Percentiles rank a stretch among this genome's conserved stretches.
Conservation (phyloP, 2,113 vertebrate genomes). For the Rana temporaria region DNA sequence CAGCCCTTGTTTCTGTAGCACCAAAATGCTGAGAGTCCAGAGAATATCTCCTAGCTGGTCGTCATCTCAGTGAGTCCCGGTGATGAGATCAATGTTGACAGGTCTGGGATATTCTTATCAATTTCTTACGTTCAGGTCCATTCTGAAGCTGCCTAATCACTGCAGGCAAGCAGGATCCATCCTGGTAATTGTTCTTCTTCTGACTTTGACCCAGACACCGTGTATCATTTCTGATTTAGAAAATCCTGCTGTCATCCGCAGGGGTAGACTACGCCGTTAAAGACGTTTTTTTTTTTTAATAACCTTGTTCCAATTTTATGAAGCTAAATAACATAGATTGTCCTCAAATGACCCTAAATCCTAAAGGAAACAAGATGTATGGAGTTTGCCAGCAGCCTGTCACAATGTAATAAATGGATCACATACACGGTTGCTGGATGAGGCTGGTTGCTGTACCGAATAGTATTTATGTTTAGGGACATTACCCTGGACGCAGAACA, state of each 20-base stretch:
- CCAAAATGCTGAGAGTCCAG: not conserved
- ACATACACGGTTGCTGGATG: too few relatives aligned
- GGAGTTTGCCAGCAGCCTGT: too few relatives aligned
- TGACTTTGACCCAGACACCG: conserved; percentile 17
- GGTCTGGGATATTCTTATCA: conserved; percentile 28
- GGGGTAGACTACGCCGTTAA: not conserved
- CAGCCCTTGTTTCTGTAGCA: conserved; percentile 1
- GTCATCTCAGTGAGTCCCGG: conserved; percentile 36
- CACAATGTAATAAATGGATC: too few relatives aligned
- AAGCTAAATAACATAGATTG: not conserved
- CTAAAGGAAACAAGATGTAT: not conserved
- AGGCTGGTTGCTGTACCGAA: too few relatives aligned
- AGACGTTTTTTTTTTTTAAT: too few relatives aligned
- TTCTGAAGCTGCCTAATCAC: conserved; percentile 6
- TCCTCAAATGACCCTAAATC: conserved; percentile 1
- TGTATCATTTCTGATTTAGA: conserved; percentile 22
- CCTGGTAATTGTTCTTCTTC: conserved; percentile 39
- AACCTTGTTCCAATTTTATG: not conserved
- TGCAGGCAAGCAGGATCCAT: not conserved
- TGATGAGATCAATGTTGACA: conserved; percentile 40
- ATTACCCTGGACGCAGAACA: too few relatives aligned
- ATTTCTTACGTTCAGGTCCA: not conserved
- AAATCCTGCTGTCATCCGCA: not conserved
- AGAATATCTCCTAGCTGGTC: not conserved
- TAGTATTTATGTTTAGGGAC: too few relatives aligned